Conservation (phyloP, 2,888 invertebrate species). For the Theodoxus fluviatilis region DNA sequence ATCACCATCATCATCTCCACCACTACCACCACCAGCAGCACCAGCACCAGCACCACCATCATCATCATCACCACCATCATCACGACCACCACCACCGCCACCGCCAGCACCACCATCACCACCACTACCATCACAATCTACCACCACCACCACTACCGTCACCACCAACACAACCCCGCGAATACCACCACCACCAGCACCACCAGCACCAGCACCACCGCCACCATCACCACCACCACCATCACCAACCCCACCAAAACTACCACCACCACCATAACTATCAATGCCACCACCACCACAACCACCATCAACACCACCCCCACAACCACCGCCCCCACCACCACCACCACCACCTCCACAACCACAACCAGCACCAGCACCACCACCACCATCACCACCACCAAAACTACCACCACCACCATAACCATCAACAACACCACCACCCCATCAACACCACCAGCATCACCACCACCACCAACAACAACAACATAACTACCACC, state of each 20-base stretch:
- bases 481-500: constrained; percentile 8
- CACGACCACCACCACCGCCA: background rate
- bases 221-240: too few relatives aligned
- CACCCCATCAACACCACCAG: background rate
- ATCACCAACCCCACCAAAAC: too few relatives aligned
- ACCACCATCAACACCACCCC: too few relatives aligned
- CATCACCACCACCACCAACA: constrained; percentile 7
- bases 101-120: constrained; percentile 22
- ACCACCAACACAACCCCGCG: too few relatives aligned
- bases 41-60: background rate
- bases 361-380: constrained; percentile 11
- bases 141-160: too few relatives aligned
- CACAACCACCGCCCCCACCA: too few relatives aligned
- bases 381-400: constrained; percentile 4
- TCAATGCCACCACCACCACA: too few relatives aligned
- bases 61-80: background rate
- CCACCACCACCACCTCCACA: constrained; percentile 1
- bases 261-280: too few relatives aligned
- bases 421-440: constrained; percentile 18
- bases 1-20: constrained; percentile 11
- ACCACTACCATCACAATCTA: constrained; percentile 15
- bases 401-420: constrained; percentile 8
- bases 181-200: too few relatives aligned
- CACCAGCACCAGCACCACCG: too few relatives aligned
- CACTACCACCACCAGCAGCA: background rate